Evolutionary conservation across 2,797 vertebrate genomes (phyloP).

Genomic region (Crypturellus tataupa): DNA sequence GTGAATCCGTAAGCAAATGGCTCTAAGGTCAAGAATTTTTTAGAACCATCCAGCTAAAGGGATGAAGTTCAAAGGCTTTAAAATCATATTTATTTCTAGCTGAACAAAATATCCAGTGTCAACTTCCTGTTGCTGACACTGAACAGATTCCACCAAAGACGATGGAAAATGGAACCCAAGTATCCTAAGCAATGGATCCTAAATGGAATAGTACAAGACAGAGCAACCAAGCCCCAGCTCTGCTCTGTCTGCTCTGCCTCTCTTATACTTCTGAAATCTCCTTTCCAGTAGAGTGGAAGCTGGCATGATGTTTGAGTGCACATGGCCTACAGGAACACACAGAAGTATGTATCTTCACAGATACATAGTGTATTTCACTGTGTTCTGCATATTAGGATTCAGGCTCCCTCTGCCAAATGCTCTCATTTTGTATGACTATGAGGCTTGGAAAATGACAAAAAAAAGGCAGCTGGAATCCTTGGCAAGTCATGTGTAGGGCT

Average conservation of each 20-base stretch:
- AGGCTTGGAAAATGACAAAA: conserved; percentile 35
- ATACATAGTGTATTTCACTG: not conserved
- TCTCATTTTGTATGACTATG: conserved; percentile 1
- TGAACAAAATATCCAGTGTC: conserved; percentile 17
- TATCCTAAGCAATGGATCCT: not conserved
- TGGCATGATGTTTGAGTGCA: not conserved
- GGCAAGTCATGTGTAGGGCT: not conserved
- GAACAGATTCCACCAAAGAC: not conserved
- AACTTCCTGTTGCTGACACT: not conserved
- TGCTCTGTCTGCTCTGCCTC: not conserved
- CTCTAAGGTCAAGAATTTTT: conserved; percentile 32
- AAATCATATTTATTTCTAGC: conserved; percentile 43
- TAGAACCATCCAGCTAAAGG: not conserved
- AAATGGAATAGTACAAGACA: not conserved
- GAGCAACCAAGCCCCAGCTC: not conserved
- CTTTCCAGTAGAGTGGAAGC: not conserved
- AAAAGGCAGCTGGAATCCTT: conserved; percentile 45
- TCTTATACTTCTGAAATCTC: not conserved
- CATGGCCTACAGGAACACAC: not conserved
- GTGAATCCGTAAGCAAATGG: conserved; percentile 12
- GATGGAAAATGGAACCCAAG: not conserved
- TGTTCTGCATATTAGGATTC: not conserved
- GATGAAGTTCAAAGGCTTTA: conserved; percentile 33
- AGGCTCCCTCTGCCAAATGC: not conserved
- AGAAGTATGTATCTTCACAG: not conserved